These are phyloP conservation scores for Casuarius casuarius DNA, from an alignment of 2,113 vertebrate genomes.

Conservation along the genomic window DNA sequence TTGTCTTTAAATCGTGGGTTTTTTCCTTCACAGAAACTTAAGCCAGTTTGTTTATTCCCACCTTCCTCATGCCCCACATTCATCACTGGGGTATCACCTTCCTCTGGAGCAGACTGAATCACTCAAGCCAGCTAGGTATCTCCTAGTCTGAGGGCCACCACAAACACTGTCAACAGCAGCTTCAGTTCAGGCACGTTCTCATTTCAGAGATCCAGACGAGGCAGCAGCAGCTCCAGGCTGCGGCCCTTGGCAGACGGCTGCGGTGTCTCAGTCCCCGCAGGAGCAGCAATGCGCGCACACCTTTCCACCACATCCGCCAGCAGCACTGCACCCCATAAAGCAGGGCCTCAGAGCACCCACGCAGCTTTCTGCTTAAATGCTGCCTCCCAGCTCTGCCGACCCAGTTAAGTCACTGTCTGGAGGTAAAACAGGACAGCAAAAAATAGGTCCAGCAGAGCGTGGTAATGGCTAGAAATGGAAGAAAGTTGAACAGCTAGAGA, in stretches of 20 bases:
- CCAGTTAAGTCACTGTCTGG: neutral
- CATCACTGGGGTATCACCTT: neutral
- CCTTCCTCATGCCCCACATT: neutral
- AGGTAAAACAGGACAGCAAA: neutral
- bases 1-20: neutral
- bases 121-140: neutral
- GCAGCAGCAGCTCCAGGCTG: neutral
- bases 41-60: neutral
- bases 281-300: rapidly evolving
- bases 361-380: neutral
- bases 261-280: neutral
- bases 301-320: neutral
- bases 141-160: neutral
- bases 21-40: neutral
- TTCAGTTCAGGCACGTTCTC: neutral
- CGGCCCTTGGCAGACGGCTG: neutral
- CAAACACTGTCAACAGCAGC: neutral
- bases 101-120: neutral
- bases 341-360: neutral
- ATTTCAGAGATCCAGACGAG: neutral
- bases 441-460: neutral
- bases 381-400: neutral
- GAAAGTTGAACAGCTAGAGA: neutral
- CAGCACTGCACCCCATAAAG: neutral
- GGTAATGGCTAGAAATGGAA: neutral